phyloP scores from a whole-genome alignment of 2,797 vertebrate genomes.

The Anniella stebbinsi region DNA sequence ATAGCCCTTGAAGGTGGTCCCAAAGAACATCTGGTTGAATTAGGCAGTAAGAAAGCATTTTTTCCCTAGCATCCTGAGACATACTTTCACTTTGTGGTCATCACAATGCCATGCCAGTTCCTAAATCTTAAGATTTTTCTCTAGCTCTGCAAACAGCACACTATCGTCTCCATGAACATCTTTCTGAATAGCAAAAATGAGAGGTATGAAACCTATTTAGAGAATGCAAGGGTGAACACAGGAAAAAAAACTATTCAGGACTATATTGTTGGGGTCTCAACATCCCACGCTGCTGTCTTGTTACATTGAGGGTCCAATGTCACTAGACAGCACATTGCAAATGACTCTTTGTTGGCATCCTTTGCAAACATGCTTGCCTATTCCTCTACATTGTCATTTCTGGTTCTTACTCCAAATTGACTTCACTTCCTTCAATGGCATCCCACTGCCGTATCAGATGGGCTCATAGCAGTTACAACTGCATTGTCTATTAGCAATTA shows the following conservation, averaged over 20 bases:
- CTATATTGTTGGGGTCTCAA: background rate
- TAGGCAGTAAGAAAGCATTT: too few species aligned
- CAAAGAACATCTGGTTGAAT: too few species aligned
- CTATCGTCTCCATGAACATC: too few species aligned
- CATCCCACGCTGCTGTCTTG: background rate
- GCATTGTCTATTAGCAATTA: background rate
- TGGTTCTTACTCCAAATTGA: background rate
- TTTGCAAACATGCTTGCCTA: background rate
- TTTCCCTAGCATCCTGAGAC: too few species aligned
- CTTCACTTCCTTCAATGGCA: background rate
- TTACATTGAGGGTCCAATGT: background rate
- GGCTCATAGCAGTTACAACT: background rate
- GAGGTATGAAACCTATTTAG: background rate
- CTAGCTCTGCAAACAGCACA: background rate
- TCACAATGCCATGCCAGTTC: background rate
- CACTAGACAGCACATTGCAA: background rate
- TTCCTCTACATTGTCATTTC: background rate
- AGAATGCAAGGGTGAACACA: background rate
- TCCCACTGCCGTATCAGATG: background rate
- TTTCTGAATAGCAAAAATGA: background rate
- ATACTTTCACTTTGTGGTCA: too few species aligned
- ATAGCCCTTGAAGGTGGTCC: too few species aligned
- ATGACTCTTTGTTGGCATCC: background rate
- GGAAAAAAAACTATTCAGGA: background rate
- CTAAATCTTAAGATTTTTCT: background rate